Base-by-base conservation (phyloP, 2,888 invertebrate genomes). In the Allolobophora icterica region DNA sequence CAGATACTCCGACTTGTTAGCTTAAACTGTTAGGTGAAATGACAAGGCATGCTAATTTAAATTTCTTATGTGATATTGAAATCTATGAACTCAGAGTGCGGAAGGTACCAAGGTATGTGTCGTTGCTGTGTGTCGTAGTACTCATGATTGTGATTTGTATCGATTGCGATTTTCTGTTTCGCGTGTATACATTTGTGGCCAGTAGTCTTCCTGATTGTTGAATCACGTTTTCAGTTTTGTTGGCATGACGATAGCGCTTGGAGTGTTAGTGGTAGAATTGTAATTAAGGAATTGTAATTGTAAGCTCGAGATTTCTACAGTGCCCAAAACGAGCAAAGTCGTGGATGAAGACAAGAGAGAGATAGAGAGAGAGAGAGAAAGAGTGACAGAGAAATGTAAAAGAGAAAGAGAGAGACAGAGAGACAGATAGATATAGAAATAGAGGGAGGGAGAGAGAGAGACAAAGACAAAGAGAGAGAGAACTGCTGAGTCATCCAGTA, bases 41-140 rank as follows among this genome's bases (percentile, higher is more conserved):
- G 24, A 52, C 4, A 52, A 1, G 3, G 52, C 0, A 4, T 71
- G 71, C n/a, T 71, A 71, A n/a, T n/a, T n/a, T 13, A 13, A 71
- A 71, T 3, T 71, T 71, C 71, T 71, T 71, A 71, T 71, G 30
- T 71, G 71, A 71, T 71, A n/a, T 71, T 71, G 71, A 71, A 71
- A 71, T 71, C 30, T 35, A 87, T 15, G 34, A 87, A 34, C 38
- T 13, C 34, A 87, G 87, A 87, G 87, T 35, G 87, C 30, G 19
- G 87, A 87, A 35, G 87, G 87, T 11, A 34, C 87, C 87, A 87
- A 87, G 87, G 87, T 87, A 87, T 87, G 87, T 87, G 34, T 87
- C 34, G 19, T 87, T 87, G 34, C 24, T 87, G 30, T 15, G 1
- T 87, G 87, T 87, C n/a, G 38, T 71, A 71, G 52, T 21, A 52